Evolutionary conservation across 2,888 invertebrate species (phyloP).

Genomic region (Papilio gigon): DNA sequence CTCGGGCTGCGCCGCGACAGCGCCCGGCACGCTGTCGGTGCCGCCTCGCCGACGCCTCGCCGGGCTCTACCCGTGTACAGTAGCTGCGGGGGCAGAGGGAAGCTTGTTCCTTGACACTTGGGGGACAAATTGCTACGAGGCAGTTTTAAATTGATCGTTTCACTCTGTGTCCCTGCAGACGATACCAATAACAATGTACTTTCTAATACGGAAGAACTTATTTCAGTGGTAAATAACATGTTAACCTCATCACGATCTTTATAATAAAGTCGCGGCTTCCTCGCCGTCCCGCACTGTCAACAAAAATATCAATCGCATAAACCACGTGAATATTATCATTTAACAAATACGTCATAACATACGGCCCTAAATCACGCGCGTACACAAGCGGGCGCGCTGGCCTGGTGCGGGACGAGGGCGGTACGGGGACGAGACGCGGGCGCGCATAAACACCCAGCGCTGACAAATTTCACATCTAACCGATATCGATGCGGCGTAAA

Average conservation of each 20-base stretch:
- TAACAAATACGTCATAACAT: conserved; percentile 34
- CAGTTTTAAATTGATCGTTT: conserved; percentile 8
- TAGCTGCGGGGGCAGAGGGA: conserved; percentile 28
- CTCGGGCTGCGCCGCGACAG: conserved; percentile 63
- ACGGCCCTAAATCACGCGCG: conserved; percentile 24
- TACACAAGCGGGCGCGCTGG: conserved; percentile 22
- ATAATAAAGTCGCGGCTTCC: background rate
- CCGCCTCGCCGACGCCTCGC: conserved; percentile 33
- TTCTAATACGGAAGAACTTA: background rate
- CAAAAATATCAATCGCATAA: conserved; percentile 22
- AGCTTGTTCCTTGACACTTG: conserved; percentile 34
- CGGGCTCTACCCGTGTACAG: conserved; percentile 1
- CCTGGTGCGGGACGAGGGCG: background rate
- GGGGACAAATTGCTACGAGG: conserved; percentile 20
- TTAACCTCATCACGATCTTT: background rate
- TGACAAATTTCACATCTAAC: conserved; percentile 79
- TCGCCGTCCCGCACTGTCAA: background rate
- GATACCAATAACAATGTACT: background rate
- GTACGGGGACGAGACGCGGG: conserved; percentile 26
- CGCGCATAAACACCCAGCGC: conserved; percentile 71
- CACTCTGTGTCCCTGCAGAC: background rate
- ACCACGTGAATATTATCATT: conserved; percentile 26
- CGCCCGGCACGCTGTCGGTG: conserved; percentile 39
- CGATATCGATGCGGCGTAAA: conserved; percentile 76
- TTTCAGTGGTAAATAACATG: background rate